Evolutionary conservation across 2,113 vertebrate species (phyloP).

Genomic region (Oriolus oriolus): DNA sequence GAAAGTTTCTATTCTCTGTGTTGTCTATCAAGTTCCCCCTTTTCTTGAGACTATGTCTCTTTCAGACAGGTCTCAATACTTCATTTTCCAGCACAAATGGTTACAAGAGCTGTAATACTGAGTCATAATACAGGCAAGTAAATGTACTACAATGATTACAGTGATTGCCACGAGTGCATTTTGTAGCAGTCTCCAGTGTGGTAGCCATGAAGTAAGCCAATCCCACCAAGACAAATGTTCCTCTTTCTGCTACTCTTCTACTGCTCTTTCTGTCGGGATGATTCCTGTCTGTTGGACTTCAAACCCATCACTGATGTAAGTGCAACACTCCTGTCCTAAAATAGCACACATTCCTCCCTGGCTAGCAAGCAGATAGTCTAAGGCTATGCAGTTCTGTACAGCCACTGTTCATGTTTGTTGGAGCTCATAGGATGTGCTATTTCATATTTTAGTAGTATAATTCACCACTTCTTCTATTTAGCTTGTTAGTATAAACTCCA

Average conservation of each 20-base stretch:
- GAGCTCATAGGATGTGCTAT: neutral
- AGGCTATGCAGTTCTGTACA: neutral
- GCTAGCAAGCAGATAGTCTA: neutral
- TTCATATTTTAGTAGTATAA: neutral
- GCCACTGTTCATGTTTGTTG: neutral
- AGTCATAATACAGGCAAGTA: neutral
- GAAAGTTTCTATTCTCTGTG: neutral
- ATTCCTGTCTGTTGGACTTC: neutral
- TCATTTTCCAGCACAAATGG: neutral
- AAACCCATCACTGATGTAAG: neutral
- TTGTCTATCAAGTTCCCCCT: neutral
- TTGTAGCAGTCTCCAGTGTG: neutral
- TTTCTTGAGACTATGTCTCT: neutral
- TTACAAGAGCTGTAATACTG: neutral
- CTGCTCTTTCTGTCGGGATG: fast-evolving
- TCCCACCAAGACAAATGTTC: neutral
- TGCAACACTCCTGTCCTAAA: neutral
- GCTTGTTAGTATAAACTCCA: neutral
- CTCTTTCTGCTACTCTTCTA: neutral
- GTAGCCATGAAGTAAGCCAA: neutral
- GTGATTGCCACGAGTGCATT: fast-evolving
- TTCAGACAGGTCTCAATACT: neutral
- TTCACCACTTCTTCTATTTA: neutral
- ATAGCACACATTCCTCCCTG: neutral
- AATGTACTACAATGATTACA: fast-evolving